Percentiles rank a stretch among this genome's conserved stretches.
Conservation (phyloP, 1,140 invertebrate genomes). For the Eueides isabella region DNA sequence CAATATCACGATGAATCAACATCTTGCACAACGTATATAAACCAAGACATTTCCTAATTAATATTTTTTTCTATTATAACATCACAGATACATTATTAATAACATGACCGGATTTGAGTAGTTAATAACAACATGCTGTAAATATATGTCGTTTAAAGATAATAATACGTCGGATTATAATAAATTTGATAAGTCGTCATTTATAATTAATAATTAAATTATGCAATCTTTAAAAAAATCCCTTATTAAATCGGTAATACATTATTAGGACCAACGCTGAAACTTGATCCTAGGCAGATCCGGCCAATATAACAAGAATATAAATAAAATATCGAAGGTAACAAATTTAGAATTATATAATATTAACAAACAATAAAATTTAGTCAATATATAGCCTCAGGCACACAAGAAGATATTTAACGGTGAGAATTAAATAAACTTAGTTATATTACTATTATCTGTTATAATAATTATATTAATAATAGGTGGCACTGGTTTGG, state of each 20-base stretch:
- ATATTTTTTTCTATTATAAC: conserved; percentile 59
- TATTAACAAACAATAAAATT: conserved; percentile 12
- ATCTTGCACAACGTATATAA: conserved; percentile 54
- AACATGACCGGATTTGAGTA: conserved; percentile 48
- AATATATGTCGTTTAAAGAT: neutral
- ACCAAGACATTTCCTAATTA: conserved; percentile 58
- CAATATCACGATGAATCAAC: conserved; percentile 68
- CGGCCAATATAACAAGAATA: conserved; percentile 20
- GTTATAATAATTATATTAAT: neutral
- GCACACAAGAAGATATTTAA: neutral
- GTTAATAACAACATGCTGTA: conserved; percentile 18
- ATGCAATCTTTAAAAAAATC: neutral
- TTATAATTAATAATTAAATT: neutral
- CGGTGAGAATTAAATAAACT: neutral
- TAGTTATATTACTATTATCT: too few species aligned
- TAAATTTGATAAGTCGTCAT: neutral
- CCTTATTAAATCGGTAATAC: neutral
- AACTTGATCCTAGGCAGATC: neutral
- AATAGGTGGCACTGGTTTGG: neutral
- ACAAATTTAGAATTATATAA: conserved; percentile 44
- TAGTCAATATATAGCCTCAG: neutral
- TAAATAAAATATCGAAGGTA: conserved; percentile 41
- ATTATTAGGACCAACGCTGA: neutral
- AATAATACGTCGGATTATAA: neutral
- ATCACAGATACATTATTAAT: conserved; percentile 67